phyloP scores from a whole-genome alignment of 35 echinoderm and acorn worm genomes.

The Apostichopus parvimensis region DNA sequence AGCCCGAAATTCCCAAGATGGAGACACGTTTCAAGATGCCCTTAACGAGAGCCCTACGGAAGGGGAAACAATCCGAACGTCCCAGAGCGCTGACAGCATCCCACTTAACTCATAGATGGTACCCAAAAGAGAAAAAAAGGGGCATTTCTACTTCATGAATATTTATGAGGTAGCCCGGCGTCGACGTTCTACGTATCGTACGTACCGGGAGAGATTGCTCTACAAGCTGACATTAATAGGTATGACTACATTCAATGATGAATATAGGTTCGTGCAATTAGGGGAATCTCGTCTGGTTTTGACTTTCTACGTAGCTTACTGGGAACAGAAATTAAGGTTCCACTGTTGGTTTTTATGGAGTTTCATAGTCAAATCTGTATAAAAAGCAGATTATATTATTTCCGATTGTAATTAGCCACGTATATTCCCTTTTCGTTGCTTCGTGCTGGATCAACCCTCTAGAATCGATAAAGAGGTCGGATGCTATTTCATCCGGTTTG shows the following conservation, averaged over 20 bases:
- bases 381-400: too few species aligned
- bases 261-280: not conserved
- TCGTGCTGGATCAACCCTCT: too few species aligned
- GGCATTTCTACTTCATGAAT: not conserved
- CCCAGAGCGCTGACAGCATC: slow-evolving; percentile 51
- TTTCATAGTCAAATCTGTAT: too few species aligned
- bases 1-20: slow-evolving; percentile 16
- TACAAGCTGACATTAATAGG: not conserved
- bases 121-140: not conserved
- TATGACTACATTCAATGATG: not conserved
- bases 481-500: too few species aligned
- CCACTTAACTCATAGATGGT: slow-evolving; percentile 32
- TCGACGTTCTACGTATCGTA: not conserved
- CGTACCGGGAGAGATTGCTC: not conserved
- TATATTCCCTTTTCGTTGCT: too few species aligned
- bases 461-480: too few species aligned
- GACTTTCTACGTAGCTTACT: too few species aligned
- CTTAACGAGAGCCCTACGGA: slow-evolving; percentile 39
- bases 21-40: slow-evolving; percentile 37
- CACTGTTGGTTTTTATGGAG: too few species aligned
- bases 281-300: too few species aligned
- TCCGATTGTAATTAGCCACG: too few species aligned
- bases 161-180: not conserved
- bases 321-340: too few species aligned
- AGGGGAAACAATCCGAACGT: not conserved